Evolutionary conservation across 2,797 vertebrate genomes (phyloP).

Genomic region (Notoglanidium macrostoma): DNA sequence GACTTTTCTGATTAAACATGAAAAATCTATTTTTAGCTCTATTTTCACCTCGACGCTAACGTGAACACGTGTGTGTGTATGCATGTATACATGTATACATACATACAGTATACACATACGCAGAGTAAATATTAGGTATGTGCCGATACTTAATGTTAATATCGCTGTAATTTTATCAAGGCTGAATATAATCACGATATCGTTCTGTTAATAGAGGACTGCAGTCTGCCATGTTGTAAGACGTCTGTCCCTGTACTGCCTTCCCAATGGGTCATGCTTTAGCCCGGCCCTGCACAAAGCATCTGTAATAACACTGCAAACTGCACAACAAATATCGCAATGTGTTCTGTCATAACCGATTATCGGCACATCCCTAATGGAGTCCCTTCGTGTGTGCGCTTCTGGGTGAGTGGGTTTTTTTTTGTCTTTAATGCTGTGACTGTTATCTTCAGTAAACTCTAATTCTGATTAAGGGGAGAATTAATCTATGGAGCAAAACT

Average conservation of each 20-base stretch:
- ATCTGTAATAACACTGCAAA: neutral
- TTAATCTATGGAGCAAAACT: neutral
- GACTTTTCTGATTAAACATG: conserved; percentile 72
- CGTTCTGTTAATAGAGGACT: neutral
- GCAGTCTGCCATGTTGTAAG: neutral
- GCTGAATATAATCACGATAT: neutral
- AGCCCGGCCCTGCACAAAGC: neutral
- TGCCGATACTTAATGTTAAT: conserved; percentile 16
- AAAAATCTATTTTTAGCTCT: conserved; percentile 94
- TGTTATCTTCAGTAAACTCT: conserved; percentile 17
- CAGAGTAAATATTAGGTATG: conserved; percentile 2
- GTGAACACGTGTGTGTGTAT: conserved; percentile 56
- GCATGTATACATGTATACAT: neutral
- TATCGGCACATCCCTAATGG: conserved; percentile 46
- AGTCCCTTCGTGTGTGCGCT: conserved; percentile 75
- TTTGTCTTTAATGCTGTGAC: conserved; percentile 56
- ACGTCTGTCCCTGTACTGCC: neutral
- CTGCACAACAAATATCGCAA: neutral
- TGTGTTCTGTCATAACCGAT: neutral
- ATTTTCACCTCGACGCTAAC: conserved; percentile 75
- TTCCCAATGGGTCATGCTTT: neutral
- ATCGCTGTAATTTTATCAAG: neutral
- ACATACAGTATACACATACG: neutral
- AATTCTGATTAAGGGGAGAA: neutral
- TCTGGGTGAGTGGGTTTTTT: conserved; percentile 66